These are phyloP conservation scores for Merluccius polli DNA, from an alignment of 2,797 vertebrate genomes.

Conservation along the genomic window DNA sequence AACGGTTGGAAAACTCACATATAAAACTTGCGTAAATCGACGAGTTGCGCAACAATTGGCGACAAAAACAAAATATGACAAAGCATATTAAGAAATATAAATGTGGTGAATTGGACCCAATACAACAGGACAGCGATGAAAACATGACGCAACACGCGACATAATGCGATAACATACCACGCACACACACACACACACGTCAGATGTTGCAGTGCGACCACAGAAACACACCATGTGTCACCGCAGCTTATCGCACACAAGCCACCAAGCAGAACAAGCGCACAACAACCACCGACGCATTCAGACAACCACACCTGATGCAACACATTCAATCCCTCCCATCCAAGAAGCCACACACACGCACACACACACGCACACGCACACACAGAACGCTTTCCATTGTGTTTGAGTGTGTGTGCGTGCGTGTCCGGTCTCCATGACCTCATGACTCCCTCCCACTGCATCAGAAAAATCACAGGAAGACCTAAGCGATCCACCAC, in stretches of 20 bases:
- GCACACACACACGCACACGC: slow-evolving; percentile 1
- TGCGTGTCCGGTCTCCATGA: neutral
- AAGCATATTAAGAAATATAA: neutral
- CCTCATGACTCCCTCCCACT: slow-evolving; percentile 4
- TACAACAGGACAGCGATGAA: neutral
- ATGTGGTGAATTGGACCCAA: neutral
- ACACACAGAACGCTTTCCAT: neutral
- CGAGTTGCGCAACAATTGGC: too few species aligned
- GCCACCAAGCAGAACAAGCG: too few species aligned
- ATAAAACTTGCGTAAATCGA: too few species aligned
- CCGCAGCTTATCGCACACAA: too few species aligned
- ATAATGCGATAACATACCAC: neutral
- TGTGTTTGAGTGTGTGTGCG: neutral
- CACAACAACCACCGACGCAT: too few species aligned
- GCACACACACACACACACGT: slow-evolving; percentile 5
- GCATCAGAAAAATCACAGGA: slow-evolving; percentile 7
- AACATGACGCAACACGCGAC: neutral
- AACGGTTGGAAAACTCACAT: too few species aligned
- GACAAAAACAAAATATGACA: neutral
- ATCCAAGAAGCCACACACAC: neutral
- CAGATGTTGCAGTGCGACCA: too few species aligned
- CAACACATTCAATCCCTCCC: neutral
- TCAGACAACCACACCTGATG: neutral
- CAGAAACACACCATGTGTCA: neutral
- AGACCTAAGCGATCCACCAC: neutral